Percentiles rank a stretch among this genome's conserved stretches.
Conservation (phyloP, 2,113 vertebrate species). For the Turnix velox region DNA sequence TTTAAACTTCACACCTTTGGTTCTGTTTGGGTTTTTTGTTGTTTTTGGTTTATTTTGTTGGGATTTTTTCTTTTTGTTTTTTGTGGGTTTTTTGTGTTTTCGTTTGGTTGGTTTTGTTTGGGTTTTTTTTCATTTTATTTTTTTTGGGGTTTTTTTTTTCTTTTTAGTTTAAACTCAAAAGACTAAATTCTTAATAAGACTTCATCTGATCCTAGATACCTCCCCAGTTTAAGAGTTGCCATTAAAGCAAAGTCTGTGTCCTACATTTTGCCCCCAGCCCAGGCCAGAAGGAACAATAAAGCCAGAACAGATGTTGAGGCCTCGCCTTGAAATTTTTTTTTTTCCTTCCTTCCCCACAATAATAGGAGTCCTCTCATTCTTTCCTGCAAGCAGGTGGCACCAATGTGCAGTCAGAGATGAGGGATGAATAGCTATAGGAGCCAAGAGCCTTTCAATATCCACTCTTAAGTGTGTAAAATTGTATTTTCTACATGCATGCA, state of each 20-base stretch:
- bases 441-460: background rate
- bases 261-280: conserved; percentile 19
- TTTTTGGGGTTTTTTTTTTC: background rate
- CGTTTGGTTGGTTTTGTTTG: too few species aligned
- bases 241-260: background rate
- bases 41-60: background rate
- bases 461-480: background rate
- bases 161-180: background rate
- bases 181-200: background rate
- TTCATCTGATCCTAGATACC: background rate
- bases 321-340: background rate
- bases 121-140: too few species aligned
- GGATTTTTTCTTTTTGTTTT: background rate
- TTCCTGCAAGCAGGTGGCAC: conserved; percentile 57
- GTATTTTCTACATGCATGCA: background rate
- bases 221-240: background rate
- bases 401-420: conserved; percentile 43
- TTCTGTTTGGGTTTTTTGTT: background rate
- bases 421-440: conserved; percentile 19
- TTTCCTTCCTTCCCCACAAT: background rate
- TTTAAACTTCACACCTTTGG: background rate
- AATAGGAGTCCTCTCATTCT: background rate
- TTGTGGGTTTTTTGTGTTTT: too few species aligned
- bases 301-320: conserved; percentile 53
- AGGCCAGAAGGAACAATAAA: background rate